These are phyloP conservation scores for Noctua pronuba DNA, from an alignment of 2,888 invertebrate species.

Conservation along the genomic window DNA sequence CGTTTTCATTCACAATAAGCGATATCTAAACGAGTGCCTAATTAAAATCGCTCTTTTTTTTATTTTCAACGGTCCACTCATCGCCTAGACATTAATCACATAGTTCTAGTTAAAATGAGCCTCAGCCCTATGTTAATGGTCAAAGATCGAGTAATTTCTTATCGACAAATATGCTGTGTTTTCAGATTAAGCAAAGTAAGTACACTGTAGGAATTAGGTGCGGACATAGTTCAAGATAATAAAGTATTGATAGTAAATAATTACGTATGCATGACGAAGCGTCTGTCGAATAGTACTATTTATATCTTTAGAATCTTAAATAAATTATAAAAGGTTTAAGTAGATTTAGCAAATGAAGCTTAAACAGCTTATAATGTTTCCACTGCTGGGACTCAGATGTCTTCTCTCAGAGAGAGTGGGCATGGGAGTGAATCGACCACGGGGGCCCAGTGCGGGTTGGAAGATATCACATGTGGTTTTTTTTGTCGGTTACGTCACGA, in stretches of 20 bases:
- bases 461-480: not conserved
- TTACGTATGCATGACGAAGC: constrained; percentile 5
- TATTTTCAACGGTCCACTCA: not conserved
- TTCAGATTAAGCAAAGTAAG: constrained; percentile 30
- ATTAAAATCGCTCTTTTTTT: not conserved
- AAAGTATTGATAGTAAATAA: constrained; percentile 7
- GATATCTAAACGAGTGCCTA: not conserved
- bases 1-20: not conserved
- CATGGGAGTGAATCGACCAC: not conserved
- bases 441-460: not conserved
- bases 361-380: not conserved
- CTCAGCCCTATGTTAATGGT: not conserved
- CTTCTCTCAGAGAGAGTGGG: not conserved
- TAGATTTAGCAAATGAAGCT: not conserved
- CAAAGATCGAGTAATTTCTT: constrained; percentile 19
- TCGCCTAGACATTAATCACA: not conserved
- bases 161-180: constrained; percentile 30
- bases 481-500: no score
- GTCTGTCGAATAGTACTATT: not conserved
- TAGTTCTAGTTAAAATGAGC: not conserved
- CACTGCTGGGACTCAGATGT: not conserved
- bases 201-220: constrained; percentile 30
- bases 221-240: constrained; percentile 34
- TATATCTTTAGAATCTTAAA: not conserved
- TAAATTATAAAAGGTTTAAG: not conserved